Base-by-base conservation (phyloP, 2,888 invertebrate genomes). In the Tryphoninae sp. region DNA sequence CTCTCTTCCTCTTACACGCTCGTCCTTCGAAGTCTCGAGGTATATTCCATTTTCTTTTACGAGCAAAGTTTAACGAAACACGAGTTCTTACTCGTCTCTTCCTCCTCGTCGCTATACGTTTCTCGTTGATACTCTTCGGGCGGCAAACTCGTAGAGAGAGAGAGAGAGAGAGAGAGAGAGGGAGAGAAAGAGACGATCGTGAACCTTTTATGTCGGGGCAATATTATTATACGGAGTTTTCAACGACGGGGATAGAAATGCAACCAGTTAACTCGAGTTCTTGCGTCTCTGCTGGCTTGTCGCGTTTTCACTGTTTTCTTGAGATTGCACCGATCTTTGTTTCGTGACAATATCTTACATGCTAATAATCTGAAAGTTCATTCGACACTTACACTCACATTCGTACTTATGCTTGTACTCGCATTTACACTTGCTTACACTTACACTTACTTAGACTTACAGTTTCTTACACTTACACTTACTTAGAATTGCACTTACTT, bases 31-130 rank as follows among this genome's bases (percentile, higher is more conserved):
- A 78, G 59, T 67, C 40, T 77, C 62, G 71, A 53, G 58, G 74
- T 42, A 49, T 19, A 76, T 72, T 62, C 78, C 78, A 82, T 82
- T 83, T 77, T 53, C 75, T 80, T 80, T 82, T 83, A 83, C 80
- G 82, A 80, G 71, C 13, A 78, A 83, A 82, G 83, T 83, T 83
- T 67, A 82, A 79, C 69, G 71, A 80, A 78, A 83, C 71, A 65
- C 64, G 69, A 76, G 67, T 75, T 71, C 67, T 45, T 53, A 51
- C 62, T 64, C 53, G 58, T 49, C n/a, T 64, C 55, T 55, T 13
- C 16, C 55, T 45, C 45, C 13, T 13, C 26, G 19, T 42, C 58
- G n/a, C 11, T 19, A 13, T 53, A 49, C 19, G 55, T 11, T 65
- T 55, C 62, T 74, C 65, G 64, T 64, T 65, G 40, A 42, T 73